Percentiles rank a stretch among this genome's conserved stretches.
phyloP scores from a whole-genome alignment of 2,797 vertebrate genomes.

The Acipenser ruthenus region DNA sequence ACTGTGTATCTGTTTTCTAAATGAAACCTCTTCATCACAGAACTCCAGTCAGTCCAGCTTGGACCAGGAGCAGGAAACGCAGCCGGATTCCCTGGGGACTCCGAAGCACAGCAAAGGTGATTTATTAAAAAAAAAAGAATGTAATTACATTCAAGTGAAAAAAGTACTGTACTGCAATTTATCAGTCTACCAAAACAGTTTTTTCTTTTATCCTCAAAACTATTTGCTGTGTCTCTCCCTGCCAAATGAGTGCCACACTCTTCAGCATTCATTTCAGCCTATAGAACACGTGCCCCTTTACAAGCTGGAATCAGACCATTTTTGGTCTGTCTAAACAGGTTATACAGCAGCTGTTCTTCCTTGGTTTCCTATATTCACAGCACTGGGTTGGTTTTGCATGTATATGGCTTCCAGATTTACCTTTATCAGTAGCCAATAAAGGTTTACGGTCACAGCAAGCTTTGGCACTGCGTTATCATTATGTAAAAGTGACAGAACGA shows the following conservation, averaged over 20 bases:
- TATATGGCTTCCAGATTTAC: too few relatives aligned
- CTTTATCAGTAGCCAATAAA: too few relatives aligned
- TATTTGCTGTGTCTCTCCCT: neutral
- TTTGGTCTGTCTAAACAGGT: too few relatives aligned
- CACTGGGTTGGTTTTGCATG: conserved; percentile 20
- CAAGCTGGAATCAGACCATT: too few relatives aligned
- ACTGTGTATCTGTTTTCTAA: neutral
- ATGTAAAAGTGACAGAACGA: too few relatives aligned
- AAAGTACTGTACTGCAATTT: neutral
- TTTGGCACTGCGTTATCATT: too few relatives aligned
- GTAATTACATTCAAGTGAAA: too few relatives aligned
- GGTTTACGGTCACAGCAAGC: too few relatives aligned
- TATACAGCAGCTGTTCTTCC: conserved; percentile 17
- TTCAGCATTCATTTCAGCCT: too few relatives aligned
- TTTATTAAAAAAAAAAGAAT: too few relatives aligned
- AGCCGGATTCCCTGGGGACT: conserved; percentile 30
- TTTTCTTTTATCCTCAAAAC: neutral
- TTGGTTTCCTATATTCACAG: conserved; percentile 27
- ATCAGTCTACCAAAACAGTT: neutral
- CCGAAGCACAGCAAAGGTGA: conserved; percentile 42
- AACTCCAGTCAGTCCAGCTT: conserved; percentile 61
- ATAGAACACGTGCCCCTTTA: too few relatives aligned
- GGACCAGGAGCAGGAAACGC: conserved; percentile 38
- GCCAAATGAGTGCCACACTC: too few relatives aligned
- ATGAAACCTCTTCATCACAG: conserved; percentile 34